Base-by-base conservation (phyloP, 2,797 vertebrate genomes). In the Salarias fasciatus region DNA sequence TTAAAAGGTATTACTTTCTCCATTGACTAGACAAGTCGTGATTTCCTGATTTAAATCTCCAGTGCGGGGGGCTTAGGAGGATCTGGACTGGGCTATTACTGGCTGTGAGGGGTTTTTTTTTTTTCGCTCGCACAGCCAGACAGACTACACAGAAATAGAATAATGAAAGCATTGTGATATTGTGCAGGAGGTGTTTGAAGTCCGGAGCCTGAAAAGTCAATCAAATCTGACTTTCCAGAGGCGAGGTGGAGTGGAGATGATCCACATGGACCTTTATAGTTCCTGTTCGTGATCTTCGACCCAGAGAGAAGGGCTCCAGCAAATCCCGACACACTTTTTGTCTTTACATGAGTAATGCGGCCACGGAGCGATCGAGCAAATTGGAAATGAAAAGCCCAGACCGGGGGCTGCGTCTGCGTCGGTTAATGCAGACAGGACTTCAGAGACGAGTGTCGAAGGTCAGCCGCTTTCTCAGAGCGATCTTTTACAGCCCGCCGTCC, bases 391-490 rank as follows among this genome's bases (percentile, higher is more conserved):
- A 86, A 89, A 9, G 33, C 33, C 9, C 40, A 33, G 63, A 79
- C 70, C 29, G 35, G 64, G 64, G 49, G 75, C 58, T 49, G 72
- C 35, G 11, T 46, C 56, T 62, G 52, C 69, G 81, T 77, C 53
- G 37, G 51, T 29, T 15, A 36, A 69, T 49, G 54, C 35, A 3
- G 56, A 57, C 44, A 6, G 68, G 18, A 24, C 70, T 60, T 74
- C 31, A 3, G 65, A 66, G 64, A 58, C 24, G 48, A 46, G 66
- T 44, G 66, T 63, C 11, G 53, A 66, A 68, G 76, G 79, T 80
- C 72, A 78, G 79, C 70, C 76, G 70, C 64, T 85, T 90, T 88
- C 87, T 88, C 83, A 85, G 75, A 86, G 75, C 55, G 62, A 89
- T 82, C 77, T 70, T 89, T 87, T 90, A 6, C 86, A 84, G 89